phyloP scores from a whole-genome alignment of 2,888 invertebrate genomes.

The Ochropleura leucogaster region DNA sequence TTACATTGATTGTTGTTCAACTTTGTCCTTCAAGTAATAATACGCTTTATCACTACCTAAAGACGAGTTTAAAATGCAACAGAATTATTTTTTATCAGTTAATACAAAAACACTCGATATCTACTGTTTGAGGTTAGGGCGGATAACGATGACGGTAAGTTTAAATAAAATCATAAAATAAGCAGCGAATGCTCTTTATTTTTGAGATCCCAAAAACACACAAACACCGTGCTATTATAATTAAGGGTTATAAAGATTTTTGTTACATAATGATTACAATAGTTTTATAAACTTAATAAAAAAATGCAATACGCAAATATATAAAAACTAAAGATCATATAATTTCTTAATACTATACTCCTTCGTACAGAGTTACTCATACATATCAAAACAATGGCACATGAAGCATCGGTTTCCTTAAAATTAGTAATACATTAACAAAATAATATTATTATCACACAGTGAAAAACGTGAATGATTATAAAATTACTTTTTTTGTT shows the following conservation, averaged over 20 bases:
- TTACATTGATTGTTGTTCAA: background rate
- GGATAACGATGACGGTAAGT: background rate
- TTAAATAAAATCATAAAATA: slow-evolving; percentile 58
- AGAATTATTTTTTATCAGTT: background rate
- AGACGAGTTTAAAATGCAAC: background rate
- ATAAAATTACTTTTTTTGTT: slow-evolving; percentile 76
- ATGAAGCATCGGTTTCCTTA: slow-evolving; percentile 85
- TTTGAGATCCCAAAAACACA: slow-evolving; percentile 91
- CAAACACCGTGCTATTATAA: slow-evolving; percentile 84
- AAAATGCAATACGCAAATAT: slow-evolving; percentile 68
- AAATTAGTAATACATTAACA: slow-evolving; percentile 62
- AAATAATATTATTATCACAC: slow-evolving; percentile 70
- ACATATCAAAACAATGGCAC: slow-evolving; percentile 83
- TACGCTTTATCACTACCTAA: background rate
- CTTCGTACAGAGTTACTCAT: slow-evolving; percentile 62
- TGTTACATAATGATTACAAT: slow-evolving; percentile 66
- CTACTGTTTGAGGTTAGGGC: background rate
- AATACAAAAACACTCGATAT: background rate
- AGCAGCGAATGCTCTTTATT: slow-evolving; percentile 87
- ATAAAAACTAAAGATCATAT: slow-evolving; percentile 61
- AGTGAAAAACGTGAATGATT: slow-evolving; percentile 73
- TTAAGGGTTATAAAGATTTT: slow-evolving; percentile 64
- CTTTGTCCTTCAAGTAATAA: background rate
- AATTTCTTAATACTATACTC: slow-evolving; percentile 70
- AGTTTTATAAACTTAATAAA: slow-evolving; percentile 65